A percentile compares a stretch with the other conserved stretches of the same genome.
Evolutionary conservation across 2,113 vertebrate species (phyloP).

Genomic region (Sylvilagus bachmani): DNA sequence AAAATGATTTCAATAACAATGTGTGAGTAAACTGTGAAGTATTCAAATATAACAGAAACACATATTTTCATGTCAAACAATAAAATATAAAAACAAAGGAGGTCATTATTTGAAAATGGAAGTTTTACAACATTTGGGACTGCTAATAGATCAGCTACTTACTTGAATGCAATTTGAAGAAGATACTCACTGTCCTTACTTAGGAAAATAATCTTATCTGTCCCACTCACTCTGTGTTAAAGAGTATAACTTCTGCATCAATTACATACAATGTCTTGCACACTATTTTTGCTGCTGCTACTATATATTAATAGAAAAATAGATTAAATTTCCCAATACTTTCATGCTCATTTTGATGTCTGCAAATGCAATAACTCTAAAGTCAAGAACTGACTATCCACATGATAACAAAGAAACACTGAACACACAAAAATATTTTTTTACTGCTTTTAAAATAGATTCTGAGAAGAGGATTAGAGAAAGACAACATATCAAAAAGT

Average conservation of each 20-base stretch:
- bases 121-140: not conserved
- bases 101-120: not conserved
- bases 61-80: not conserved
- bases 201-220: not conserved
- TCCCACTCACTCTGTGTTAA: not conserved
- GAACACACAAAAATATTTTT: not conserved
- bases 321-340: not conserved
- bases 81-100: not conserved
- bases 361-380: not conserved
- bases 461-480: slow-evolving; percentile 32
- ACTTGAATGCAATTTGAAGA: not conserved
- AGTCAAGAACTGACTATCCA: not conserved
- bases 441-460: slow-evolving; percentile 39
- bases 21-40: not conserved
- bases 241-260: not conserved
- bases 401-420: not conserved
- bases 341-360: not conserved
- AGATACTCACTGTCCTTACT: not conserved
- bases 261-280: not conserved
- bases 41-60: not conserved
- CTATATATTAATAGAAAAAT: not conserved
- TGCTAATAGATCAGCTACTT: not conserved
- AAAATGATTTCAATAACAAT: not conserved
- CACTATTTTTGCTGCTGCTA: not conserved
- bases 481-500: slow-evolving; percentile 66